Base-by-base conservation (phyloP, 2,888 invertebrate species). In the Mechanitis mazaeus region DNA sequence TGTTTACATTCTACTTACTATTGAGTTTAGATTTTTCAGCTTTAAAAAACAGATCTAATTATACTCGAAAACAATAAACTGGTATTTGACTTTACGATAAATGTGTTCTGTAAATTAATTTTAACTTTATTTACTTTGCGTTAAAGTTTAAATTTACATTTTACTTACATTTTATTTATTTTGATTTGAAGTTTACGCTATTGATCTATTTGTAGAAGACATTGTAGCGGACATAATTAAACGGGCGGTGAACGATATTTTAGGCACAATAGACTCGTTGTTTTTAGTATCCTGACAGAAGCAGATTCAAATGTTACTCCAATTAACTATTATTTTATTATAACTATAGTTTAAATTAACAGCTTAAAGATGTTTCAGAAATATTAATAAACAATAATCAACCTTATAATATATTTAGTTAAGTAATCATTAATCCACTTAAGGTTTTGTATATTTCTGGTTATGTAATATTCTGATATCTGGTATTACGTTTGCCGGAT, bases 151-250 rank as follows among this genome's bases (percentile, higher is more conserved):
- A 60, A n/a, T 54, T 58, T 12, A 54, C 53, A 57, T 53, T 66
- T 62, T 60, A 20, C 20, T 20, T 20, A 20, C 60, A 50, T 54
- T 50, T 33, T 62, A 63, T 60, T 58, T 64, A 67, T 63, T 71
- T 69, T 68, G 64, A 67, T 60, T 64, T 58, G 56, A 54, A 65
- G 67, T 65, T 64, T 63, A 66, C 56, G 63, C 66, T 67, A 68
- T 70, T 66, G 70, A 71, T 73, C 72, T 73, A 71, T 73, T 72
- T 70, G 70, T 68, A 68, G 71, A 64, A 45, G 69, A 68, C 69
- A 65, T 63, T 64, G 68, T 58, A 60, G 58, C 66, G 58, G 66
- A 61, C 64, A 68, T 67, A 67, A 71, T 71, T 72, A 70, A 71
- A 63, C 67, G 68, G 60, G 57, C 69, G 58, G 65, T 63, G 69